phyloP scores from a whole-genome alignment of 2,113 vertebrate species.

The Ophthalmolycus amberensis region DNA sequence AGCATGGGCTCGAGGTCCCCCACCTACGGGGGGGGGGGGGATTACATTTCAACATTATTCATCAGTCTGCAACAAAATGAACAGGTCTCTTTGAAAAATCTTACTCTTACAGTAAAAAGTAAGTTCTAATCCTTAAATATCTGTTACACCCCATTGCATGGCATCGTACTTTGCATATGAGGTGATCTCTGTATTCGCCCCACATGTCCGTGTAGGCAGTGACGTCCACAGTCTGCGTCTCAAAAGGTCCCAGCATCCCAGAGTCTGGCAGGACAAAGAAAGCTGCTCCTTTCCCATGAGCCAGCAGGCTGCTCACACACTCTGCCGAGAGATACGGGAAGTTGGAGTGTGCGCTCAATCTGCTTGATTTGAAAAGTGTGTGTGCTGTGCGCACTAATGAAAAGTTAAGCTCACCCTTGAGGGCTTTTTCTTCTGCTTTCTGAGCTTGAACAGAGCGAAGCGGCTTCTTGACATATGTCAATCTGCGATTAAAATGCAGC shows the following conservation, averaged over 20 bases:
- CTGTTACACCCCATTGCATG: neutral
- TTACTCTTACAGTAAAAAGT: neutral
- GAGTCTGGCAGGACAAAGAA: constrained; percentile 82
- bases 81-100: neutral
- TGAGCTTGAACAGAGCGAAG: constrained; percentile 69
- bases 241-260: constrained; percentile 86
- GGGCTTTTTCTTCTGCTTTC: constrained; percentile 78
- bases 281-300: constrained; percentile 89
- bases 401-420: constrained; percentile 79
- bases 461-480: constrained; percentile 70
- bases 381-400: neutral
- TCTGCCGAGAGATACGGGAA: constrained; percentile 77
- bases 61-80: neutral
- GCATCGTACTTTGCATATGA: constrained; percentile 87
- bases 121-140: neutral
- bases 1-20: constrained; percentile 82
- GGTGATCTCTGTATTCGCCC: constrained; percentile 91
- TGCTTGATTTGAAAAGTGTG: neutral
- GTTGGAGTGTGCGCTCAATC: no score
- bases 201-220: constrained; percentile 92
- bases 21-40: constrained; percentile 78
- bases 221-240: constrained; percentile 86
- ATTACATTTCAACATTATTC: neutral
- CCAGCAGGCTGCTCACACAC: constrained; percentile 84
- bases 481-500: constrained; percentile 55